Evolutionary conservation across 2,888 invertebrate genomes (phyloP), one percentile per base, ranked within the genome.

Genomic region (Oscheius myriophilus): DNA sequence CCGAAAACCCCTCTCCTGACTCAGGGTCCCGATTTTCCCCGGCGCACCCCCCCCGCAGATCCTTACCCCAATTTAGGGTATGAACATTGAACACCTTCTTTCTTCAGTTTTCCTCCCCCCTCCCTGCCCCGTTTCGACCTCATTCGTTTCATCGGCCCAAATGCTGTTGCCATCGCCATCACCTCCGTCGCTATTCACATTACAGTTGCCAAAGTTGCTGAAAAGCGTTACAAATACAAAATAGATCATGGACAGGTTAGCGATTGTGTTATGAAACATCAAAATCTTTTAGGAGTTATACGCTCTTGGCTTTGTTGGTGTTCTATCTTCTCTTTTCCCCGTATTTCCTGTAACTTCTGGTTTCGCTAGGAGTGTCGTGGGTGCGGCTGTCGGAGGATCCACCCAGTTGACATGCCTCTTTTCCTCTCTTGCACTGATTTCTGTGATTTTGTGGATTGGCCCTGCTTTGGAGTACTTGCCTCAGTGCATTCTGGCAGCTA

Each of bases 321-420:
- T 85, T 11, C 67, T 82, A 16, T 84, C 85, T 7, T 85, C 85
- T 0, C 75, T 83, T 52, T 85, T 85, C 68, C 85, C 85, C 11
- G 85, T 85, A 16, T 85, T 85, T 58, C 84, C 85, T 9, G 81
- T 85, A 16, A 85, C 85, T 4, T 85, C 85, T 18, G 84, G 82
- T n/a, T 85, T 85, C 68, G 84, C 85, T 1, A 66, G 85, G 55
- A 80, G 83, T 45, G 78, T 85, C 14, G 78, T 85, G 23, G 85
- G 85, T 25, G 81, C 81, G 9, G 85, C 85, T 0, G 82, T 83
- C 54, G 79, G 81, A 57, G 80, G 84, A 39, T 82, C 79, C 11
- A 85, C 85, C 16, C 84, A 84, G 74, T 65, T 85, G 43, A 85
- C 85, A 9, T 79, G 80, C 43, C 74, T 81, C 21, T 84, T 85